Percentiles rank a stretch among this genome's conserved stretches.
Evolutionary conservation across 2,113 vertebrate species (phyloP).

Genomic region (Jaculus jaculus): DNA sequence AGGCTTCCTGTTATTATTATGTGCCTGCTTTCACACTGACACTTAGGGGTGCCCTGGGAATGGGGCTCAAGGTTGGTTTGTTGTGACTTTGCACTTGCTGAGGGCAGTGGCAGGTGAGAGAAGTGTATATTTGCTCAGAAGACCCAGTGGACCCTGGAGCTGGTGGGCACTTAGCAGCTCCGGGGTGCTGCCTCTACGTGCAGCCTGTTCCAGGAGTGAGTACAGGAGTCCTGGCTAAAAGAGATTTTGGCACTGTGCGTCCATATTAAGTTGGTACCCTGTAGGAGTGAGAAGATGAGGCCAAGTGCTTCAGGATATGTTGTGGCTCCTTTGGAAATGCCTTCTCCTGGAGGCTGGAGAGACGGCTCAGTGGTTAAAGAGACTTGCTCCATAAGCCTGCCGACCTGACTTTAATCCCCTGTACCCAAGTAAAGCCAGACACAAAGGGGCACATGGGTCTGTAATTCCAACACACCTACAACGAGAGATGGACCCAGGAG

Average conservation of each 20-base stretch:
- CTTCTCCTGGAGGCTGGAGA: background rate
- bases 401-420: too few relatives aligned
- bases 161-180: background rate
- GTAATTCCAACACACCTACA: too few relatives aligned
- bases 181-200: background rate
- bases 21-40: background rate
- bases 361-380: too few relatives aligned
- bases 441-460: too few relatives aligned
- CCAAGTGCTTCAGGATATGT: background rate
- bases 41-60: background rate
- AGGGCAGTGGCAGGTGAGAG: background rate
- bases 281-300: too few relatives aligned
- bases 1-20: background rate
- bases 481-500: too few relatives aligned
- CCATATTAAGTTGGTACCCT: background rate
- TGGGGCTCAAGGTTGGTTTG: background rate
- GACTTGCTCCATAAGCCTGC: too few relatives aligned
- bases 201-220: background rate
- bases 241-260: fast-evolving
- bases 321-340: background rate
- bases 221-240: background rate
- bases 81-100: background rate
- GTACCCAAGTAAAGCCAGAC: too few relatives aligned
- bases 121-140: background rate
- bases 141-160: background rate